phyloP scores from a whole-genome alignment of 1,140 invertebrate genomes.

The Saccostrea echinata region DNA sequence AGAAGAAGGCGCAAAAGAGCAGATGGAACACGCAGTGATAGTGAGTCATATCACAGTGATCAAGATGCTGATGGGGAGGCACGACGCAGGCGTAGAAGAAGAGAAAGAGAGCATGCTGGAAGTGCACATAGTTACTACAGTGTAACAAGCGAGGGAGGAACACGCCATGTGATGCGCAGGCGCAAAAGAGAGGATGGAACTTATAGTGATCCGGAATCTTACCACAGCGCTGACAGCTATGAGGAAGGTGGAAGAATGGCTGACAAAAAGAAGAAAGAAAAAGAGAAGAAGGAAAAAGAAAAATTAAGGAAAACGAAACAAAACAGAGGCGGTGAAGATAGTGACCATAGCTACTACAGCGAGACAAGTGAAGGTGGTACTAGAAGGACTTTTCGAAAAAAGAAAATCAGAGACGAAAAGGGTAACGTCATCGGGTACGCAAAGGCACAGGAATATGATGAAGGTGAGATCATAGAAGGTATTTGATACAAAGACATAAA shows the following conservation, averaged over 20 bases:
- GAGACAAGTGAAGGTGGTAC: slow-evolving; percentile 78
- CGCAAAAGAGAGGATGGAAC: slow-evolving; percentile 75
- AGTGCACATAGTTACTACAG: slow-evolving; percentile 78
- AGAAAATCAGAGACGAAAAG: slow-evolving; percentile 74
- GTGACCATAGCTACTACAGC: slow-evolving; percentile 78
- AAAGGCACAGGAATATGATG: slow-evolving; percentile 65
- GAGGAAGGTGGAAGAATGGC: slow-evolving; percentile 71
- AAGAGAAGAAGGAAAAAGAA: slow-evolving; percentile 57
- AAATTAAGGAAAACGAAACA: slow-evolving; percentile 65
- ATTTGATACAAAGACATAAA: background rate
- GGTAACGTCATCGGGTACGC: slow-evolving; percentile 77
- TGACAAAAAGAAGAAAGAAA: slow-evolving; percentile 68
- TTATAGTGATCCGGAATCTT: slow-evolving; percentile 75
- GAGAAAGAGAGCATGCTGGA: slow-evolving; percentile 69
- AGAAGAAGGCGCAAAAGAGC: slow-evolving; percentile 70
- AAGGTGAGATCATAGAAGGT: slow-evolving; percentile 41
- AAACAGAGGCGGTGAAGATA: slow-evolving; percentile 71
- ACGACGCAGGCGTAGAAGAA: slow-evolving; percentile 70
- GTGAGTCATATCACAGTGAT: slow-evolving; percentile 76
- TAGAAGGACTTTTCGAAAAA: slow-evolving; percentile 63
- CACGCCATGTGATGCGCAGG: slow-evolving; percentile 72
- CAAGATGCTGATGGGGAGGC: slow-evolving; percentile 73
- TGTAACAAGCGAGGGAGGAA: slow-evolving; percentile 77
- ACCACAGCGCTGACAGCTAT: slow-evolving; percentile 76
- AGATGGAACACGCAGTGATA: slow-evolving; percentile 76